These are phyloP conservation scores for Corythornis cristatus DNA, from an alignment of 2,113 vertebrate species.

Conservation along the genomic window DNA sequence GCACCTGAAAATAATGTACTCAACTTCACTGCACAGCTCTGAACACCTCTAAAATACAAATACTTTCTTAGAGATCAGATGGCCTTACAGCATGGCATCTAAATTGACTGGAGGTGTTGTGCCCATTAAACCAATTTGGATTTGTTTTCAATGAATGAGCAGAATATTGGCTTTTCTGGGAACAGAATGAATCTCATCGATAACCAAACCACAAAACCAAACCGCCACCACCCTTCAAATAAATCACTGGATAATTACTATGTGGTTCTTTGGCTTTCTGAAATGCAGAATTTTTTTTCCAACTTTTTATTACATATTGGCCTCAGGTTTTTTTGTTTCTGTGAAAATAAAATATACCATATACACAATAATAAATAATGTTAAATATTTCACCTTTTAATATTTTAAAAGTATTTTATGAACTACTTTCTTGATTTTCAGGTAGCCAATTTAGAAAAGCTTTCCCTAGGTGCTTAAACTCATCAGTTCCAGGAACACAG, in stretches of 20 bases:
- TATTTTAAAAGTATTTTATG: background rate
- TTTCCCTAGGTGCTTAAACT: background rate
- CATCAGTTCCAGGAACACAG: background rate
- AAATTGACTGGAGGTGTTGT: background rate
- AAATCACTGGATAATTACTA: background rate
- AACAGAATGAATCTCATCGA: background rate
- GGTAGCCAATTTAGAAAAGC: background rate
- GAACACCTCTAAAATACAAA: background rate
- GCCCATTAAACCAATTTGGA: background rate
- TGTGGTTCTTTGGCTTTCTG: background rate
- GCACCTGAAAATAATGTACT: conserved; percentile 66
- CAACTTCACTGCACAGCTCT: background rate
- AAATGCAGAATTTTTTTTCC: background rate
- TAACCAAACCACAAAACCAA: background rate
- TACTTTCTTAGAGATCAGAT: background rate
- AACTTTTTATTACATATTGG: background rate
- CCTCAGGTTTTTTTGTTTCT: background rate
- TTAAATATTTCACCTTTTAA: background rate
- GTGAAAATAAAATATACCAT: background rate
- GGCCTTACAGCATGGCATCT: background rate
- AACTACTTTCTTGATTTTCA: background rate
- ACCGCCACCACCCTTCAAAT: background rate
- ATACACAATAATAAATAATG: background rate
- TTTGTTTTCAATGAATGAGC: background rate
- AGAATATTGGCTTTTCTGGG: background rate